These are phyloP conservation scores for Gortyna flavago DNA, from an alignment of 2,888 invertebrate species.

Conservation along the genomic window DNA sequence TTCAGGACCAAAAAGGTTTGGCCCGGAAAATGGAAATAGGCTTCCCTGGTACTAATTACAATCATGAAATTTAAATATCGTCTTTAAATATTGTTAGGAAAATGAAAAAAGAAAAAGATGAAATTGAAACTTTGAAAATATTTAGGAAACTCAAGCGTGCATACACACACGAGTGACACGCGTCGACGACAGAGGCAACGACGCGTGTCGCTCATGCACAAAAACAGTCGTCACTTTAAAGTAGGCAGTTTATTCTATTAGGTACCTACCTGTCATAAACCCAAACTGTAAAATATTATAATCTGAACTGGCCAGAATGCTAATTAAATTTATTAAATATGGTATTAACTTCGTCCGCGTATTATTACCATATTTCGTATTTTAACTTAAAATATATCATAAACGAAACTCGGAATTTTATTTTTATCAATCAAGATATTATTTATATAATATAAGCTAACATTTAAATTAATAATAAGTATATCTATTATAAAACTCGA, in stretches of 20 bases:
- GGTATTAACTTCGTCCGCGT: background rate
- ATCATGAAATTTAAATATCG: background rate
- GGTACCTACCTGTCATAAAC: background rate
- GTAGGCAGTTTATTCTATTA: background rate
- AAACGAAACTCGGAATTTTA: too few species aligned
- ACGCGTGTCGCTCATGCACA: too few species aligned
- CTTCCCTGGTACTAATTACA: background rate
- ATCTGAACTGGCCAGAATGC: background rate
- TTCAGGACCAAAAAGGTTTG: conserved; percentile 8
- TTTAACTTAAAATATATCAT: too few species aligned
- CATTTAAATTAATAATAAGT: too few species aligned
- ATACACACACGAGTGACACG: background rate
- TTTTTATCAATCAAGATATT: too few species aligned
- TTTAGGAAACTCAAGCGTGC: background rate
- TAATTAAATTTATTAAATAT: background rate
- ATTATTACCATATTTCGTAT: background rate
- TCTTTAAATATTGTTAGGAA: background rate
- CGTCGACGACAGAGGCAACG: too few species aligned
- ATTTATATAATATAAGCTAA: too few species aligned
- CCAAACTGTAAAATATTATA: background rate
- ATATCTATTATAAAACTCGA: background rate
- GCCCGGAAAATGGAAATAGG: background rate
- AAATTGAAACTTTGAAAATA: background rate
- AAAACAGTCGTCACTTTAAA: background rate
- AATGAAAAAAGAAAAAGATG: background rate